Percentiles rank a stretch among this genome's conserved stretches.
Conservation (phyloP, 2,888 invertebrate genomes). For the Osedax frankpressi region DNA sequence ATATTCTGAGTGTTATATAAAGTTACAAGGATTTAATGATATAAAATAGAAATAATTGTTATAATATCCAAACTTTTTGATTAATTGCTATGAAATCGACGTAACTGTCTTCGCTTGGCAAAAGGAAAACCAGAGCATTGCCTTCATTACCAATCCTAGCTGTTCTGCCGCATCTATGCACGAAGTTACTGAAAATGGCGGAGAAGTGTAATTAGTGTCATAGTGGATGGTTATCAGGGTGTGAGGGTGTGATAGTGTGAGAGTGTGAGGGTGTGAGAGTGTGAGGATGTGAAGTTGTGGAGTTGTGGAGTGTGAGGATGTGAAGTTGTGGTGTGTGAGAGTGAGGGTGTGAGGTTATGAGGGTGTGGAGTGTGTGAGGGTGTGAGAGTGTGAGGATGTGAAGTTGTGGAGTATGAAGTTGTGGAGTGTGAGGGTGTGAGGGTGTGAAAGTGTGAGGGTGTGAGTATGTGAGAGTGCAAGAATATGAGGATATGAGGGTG, state of each 20-base stretch:
- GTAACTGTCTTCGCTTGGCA: constrained; percentile 75
- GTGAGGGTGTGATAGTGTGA: neutral
- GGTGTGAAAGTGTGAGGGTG: too few species aligned
- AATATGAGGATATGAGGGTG: too few species aligned
- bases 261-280: neutral
- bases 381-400: too few species aligned
- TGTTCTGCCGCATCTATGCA: constrained; percentile 86
- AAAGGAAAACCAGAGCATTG: constrained; percentile 69
- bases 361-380: neutral
- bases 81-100: constrained; percentile 76
- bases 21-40: too few species aligned
- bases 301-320: neutral
- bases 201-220: neutral
- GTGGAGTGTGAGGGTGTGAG: too few species aligned
- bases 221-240: neutral
- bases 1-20: too few species aligned
- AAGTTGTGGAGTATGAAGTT: too few species aligned
- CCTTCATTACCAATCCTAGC: constrained; percentile 80
- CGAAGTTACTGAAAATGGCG: constrained; percentile 56
- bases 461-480: too few species aligned
- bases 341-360: neutral
- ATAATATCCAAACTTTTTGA: constrained; percentile 75
- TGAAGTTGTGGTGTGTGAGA: neutral
- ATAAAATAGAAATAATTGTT: too few species aligned
- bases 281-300: too few species aligned